A percentile compares a stretch with the other conserved stretches of the same genome.
phyloP scores from a whole-genome alignment of 2,888 invertebrate species.

The Leucophenga montana region DNA sequence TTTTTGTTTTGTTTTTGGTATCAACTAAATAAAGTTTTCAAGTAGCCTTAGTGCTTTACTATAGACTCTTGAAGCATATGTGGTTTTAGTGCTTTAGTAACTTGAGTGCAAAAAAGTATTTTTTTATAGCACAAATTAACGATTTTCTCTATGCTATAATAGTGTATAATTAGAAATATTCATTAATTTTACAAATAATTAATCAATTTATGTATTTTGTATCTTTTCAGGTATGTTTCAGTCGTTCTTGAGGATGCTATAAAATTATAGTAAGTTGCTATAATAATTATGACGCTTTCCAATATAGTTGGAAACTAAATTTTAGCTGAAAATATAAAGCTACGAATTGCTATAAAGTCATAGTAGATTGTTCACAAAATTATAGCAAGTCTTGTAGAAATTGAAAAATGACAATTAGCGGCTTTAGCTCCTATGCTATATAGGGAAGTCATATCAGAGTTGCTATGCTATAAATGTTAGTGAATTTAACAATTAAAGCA shows the following conservation, averaged over 20 bases:
- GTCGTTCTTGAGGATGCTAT: neutral
- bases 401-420: too few species aligned
- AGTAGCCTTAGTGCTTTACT: too few species aligned
- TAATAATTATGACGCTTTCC: too few species aligned
- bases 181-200: slow-evolving; percentile 2
- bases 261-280: too few species aligned
- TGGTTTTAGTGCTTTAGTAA: neutral
- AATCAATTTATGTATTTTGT: neutral
- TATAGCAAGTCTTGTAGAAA: too few species aligned
- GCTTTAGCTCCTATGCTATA: too few species aligned
- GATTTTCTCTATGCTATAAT: neutral
- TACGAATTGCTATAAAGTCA: neutral
- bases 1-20: neutral
- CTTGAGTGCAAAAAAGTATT: neutral
- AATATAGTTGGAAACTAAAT: too few species aligned
- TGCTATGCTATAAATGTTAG: too few species aligned
- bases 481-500: too few species aligned
- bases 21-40: neutral
- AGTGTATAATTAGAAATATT: neutral
- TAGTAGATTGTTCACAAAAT: neutral
- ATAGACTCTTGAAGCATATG: neutral
- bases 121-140: neutral
- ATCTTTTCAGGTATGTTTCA: slow-evolving; percentile 4
- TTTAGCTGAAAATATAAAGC: too few species aligned
- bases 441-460: too few species aligned